These are phyloP conservation scores for Callocephalon fimbriatum DNA, from an alignment of 2,113 vertebrate genomes.

Conservation along the genomic window DNA sequence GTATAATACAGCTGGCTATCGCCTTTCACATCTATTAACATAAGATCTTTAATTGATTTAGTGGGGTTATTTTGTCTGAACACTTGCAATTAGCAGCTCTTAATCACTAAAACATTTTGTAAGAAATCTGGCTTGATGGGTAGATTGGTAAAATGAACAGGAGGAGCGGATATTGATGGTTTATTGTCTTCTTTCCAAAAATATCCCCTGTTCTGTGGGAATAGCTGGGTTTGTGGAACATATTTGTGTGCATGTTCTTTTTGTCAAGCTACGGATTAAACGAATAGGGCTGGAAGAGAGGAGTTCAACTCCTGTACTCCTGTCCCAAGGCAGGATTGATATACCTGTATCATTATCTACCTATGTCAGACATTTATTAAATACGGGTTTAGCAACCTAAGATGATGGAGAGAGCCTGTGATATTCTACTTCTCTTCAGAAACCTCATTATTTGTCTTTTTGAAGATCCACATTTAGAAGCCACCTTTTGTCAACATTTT, in stretches of 20 bases:
- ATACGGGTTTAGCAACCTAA: neutral
- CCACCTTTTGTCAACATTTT: neutral
- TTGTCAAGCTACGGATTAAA: neutral
- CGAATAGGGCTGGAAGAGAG: neutral
- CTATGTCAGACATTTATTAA: neutral
- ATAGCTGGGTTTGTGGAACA: neutral
- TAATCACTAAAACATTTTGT: neutral
- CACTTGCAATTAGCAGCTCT: slow-evolving; percentile 23
- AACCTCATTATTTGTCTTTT: neutral
- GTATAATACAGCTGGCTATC: neutral
- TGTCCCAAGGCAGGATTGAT: neutral
- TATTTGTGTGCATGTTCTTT: neutral
- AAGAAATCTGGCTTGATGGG: neutral
- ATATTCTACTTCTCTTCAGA: neutral
- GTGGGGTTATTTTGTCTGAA: neutral
- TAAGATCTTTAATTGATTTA: slow-evolving; percentile 13
- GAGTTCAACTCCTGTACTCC: neutral
- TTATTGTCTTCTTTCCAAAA: neutral
- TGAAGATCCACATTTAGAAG: neutral
- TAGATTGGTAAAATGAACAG: neutral
- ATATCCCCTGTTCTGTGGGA: neutral
- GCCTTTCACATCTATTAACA: neutral
- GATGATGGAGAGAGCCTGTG: neutral
- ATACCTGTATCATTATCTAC: neutral
- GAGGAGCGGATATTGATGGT: neutral